Percentiles rank a stretch among this genome's conserved stretches.
These are phyloP conservation scores for Telmatochromis sp. DNA, from an alignment of 2,113 vertebrate genomes.

Conservation along the genomic window DNA sequence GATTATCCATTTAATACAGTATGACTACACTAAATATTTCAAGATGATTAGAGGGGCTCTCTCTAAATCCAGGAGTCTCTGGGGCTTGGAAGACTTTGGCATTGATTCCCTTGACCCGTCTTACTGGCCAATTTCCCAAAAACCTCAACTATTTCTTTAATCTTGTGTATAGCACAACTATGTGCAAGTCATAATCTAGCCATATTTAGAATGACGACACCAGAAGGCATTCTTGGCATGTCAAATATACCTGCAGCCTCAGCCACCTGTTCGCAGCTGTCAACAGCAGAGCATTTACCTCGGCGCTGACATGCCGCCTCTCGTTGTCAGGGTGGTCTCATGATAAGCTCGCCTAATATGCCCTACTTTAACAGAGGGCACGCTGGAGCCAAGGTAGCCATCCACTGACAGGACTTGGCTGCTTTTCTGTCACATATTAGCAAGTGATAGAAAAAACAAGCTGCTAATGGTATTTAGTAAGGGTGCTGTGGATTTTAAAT, in stretches of 20 bases:
- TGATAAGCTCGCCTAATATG: conserved; percentile 8
- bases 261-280: conserved; percentile 65
- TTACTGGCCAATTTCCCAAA: conserved; percentile 9
- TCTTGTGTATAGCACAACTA: background rate
- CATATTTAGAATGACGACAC: conserved; percentile 43
- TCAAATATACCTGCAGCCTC: conserved; percentile 39
- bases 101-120: background rate
- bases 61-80: background rate
- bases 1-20: background rate
- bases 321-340: conserved; percentile 34
- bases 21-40: background rate
- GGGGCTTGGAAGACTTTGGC: background rate
- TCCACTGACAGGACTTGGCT: background rate
- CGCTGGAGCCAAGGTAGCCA: background rate
- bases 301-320: conserved; percentile 21
- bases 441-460: background rate
- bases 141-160: conserved; percentile 6
- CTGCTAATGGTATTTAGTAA: background rate
- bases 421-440: background rate
- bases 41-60: background rate
- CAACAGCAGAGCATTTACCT: conserved; percentile 60
- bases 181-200: conserved; percentile 40
- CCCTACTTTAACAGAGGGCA: conserved; percentile 13
- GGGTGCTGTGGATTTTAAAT: background rate
- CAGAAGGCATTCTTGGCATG: conserved; percentile 46